Percentiles rank a stretch among this genome's conserved stretches.
Conservation (phyloP, 2,888 invertebrate species). For the Exephanes ischioxanthus region DNA sequence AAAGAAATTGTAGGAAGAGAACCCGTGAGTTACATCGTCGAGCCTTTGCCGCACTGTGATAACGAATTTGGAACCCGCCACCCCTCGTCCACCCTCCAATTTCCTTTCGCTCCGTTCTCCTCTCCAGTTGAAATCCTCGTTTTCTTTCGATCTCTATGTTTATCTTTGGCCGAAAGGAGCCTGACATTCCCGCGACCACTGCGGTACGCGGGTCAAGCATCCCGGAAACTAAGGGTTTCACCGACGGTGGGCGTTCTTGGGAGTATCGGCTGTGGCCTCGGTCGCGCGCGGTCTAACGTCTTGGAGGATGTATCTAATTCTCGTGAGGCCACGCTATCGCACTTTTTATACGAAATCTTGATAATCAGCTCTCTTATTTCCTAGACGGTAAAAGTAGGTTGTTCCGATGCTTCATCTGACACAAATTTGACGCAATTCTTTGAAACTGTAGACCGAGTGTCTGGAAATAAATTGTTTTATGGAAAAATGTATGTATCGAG, state of each 20-base stretch:
- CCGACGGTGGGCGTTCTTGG: background rate
- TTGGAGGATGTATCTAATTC: background rate
- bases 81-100: constrained; percentile 9
- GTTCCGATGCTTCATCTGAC: no score
- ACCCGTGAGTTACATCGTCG: constrained; percentile 51
- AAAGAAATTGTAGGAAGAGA: background rate
- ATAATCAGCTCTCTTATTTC: background rate
- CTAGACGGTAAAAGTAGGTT: background rate
- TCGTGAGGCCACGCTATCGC: background rate
- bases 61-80: constrained; percentile 38
- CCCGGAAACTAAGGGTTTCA: background rate
- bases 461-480: background rate
- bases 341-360: background rate
- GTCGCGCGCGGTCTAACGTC: background rate
- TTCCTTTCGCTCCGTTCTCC: background rate
- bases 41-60: constrained; percentile 14
- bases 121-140: background rate
- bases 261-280: background rate
- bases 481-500: background rate
- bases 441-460: no score
- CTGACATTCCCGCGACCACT: background rate
- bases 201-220: background rate
- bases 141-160: constrained; percentile 8
- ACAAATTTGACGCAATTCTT: background rate
- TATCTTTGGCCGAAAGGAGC: background rate